A percentile compares a stretch with the other conserved stretches of the same genome.
Conservation (phyloP, 2,113 vertebrate species). For the Lota lota region DNA sequence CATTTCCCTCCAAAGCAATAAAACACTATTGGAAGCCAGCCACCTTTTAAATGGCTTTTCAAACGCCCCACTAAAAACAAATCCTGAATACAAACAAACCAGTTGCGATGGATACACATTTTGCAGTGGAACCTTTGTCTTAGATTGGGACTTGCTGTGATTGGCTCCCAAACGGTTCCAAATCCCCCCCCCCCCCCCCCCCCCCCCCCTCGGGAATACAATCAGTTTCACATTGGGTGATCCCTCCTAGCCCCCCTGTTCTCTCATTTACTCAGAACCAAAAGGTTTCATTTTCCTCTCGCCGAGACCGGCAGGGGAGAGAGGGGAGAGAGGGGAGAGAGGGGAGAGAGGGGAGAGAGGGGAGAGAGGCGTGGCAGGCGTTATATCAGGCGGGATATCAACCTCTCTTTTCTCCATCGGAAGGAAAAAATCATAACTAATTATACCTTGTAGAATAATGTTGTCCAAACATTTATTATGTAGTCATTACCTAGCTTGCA, state of each 20-base stretch:
- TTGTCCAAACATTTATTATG: too few relatives aligned
- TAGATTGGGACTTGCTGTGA: not conserved
- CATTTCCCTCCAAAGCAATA: too few relatives aligned
- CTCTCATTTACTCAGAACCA: slow-evolving; percentile 58
- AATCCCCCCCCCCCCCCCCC: slow-evolving; percentile 33
- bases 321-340: too few relatives aligned
- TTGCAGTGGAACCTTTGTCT: slow-evolving; percentile 22
- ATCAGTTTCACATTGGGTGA: slow-evolving; percentile 48
- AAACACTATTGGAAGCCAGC: too few relatives aligned
- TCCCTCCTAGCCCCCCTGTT: slow-evolving; percentile 56
- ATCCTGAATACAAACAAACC: not conserved
- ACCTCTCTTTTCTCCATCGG: too few relatives aligned
- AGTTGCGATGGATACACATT: slow-evolving; percentile 10
- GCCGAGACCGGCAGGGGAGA: slow-evolving; percentile 10
- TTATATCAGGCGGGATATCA: too few relatives aligned
- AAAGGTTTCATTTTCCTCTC: slow-evolving; percentile 68
- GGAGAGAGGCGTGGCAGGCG: slow-evolving; percentile 33
- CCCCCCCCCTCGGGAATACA: slow-evolving; percentile 58
- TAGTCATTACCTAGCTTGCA: too few relatives aligned
- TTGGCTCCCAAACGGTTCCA: slow-evolving; percentile 17
- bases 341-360: not conserved
- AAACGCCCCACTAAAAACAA: slow-evolving; percentile 13
- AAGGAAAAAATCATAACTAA: too few relatives aligned
- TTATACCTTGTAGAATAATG: too few relatives aligned
- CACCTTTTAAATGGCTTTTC: too few relatives aligned